Evolutionary conservation across 2,888 invertebrate genomes (phyloP), one percentile per base, ranked within the genome.

Genomic region (Exocentrus adspersus): DNA sequence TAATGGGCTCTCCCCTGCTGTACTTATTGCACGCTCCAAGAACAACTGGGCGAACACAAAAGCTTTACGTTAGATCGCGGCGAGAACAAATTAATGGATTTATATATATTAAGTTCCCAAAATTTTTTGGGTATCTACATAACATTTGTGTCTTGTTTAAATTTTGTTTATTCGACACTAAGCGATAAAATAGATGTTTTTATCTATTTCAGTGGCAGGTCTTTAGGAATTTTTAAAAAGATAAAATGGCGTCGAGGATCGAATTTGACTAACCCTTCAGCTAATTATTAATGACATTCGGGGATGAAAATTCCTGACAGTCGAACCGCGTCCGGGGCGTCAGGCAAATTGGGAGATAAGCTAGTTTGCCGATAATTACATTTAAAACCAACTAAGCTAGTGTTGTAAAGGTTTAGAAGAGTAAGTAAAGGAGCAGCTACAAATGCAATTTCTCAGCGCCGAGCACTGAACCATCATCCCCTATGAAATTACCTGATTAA

Each of bases 401-500:
- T 60, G 67, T 68, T 67, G 59, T 67, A 65, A 69, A 65, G 60
- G 68, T 66, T 66, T 60, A 66, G 56, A 71, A 68, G 70, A 72
- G 69, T 69, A 73, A 71, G 67, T 59, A 72, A 72, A 73, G 72
- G 71, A 70, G 69, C 69, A 71, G 67, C 68, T 62, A 65, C 67
- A 75, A 75, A 75, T 75, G 77, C 76, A 78, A 78, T 80, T 79
- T 78, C 78, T 75, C 74, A 75, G 69, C 71, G 73, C 73, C 73
- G 73, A 74, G 80, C 78, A 79, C 76, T 76, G 77, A 76, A 73
- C 78, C 81, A 80, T 82, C 81, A 82, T 83, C 85, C 86, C 86
- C 86, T 86, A 87, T 87, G 86, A 87, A 87, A 88, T 87, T 87
- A 87, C 86, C 85, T 86, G 86, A 89, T 90, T 89, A 89, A 89